A percentile compares a stretch with the other conserved stretches of the same genome.
Conservation (phyloP, 2,797 vertebrate species). For the Sebastes hopkinsi region DNA sequence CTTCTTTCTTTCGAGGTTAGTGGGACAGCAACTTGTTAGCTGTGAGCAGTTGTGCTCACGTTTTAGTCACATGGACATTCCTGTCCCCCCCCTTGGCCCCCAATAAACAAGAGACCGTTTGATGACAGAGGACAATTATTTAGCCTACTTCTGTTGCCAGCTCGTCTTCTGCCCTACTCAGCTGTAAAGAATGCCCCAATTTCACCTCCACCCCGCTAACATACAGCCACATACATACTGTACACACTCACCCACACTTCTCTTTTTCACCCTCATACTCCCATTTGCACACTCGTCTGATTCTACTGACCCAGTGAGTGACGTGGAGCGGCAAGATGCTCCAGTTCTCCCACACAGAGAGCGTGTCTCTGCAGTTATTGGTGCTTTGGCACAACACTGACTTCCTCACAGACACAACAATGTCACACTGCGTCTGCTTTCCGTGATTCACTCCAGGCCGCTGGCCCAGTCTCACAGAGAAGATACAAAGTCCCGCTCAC, state of each 20-base stretch:
- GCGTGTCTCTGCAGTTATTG: conserved; percentile 42
- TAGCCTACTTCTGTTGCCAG: conserved; percentile 78
- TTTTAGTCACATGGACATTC: conserved; percentile 77
- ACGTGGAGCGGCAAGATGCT: conserved; percentile 44
- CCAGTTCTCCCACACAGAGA: conserved; percentile 67
- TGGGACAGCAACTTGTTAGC: conserved; percentile 55
- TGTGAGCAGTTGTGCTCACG: conserved; percentile 41
- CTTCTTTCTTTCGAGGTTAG: conserved; percentile 54
- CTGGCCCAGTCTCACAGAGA: conserved; percentile 25
- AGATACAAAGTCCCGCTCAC: conserved; percentile 22
- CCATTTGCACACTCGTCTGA: conserved; percentile 26
- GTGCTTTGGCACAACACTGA: conserved; percentile 40
- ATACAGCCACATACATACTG: conserved; percentile 29
- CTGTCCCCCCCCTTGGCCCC: conserved; percentile 28
- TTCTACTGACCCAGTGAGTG: conserved; percentile 51
- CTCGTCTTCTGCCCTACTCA: conserved; percentile 66
- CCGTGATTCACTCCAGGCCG: conserved; percentile 34
- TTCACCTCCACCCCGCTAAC: conserved; percentile 48
- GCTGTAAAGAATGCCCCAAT: conserved; percentile 77
- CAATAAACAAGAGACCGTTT: conserved; percentile 72
- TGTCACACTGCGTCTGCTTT: conserved; percentile 20
- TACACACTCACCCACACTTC: background rate
- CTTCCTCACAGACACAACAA: conserved; percentile 59
- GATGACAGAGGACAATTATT: conserved; percentile 65
- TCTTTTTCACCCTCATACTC: conserved; percentile 14